Evolutionary conservation across 2,888 invertebrate genomes (phyloP).

Genomic region (Stenolophus ochropezus): DNA sequence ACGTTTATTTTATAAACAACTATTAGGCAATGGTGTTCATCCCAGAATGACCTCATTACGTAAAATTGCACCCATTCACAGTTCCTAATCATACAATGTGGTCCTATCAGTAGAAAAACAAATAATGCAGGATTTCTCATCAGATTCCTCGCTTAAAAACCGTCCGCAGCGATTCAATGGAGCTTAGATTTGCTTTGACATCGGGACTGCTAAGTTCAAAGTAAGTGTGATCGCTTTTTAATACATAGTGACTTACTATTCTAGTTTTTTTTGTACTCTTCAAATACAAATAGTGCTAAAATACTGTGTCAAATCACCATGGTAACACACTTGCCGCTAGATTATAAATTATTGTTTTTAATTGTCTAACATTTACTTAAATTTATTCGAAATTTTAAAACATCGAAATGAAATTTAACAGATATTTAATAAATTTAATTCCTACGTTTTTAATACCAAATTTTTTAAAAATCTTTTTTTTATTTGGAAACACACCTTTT

Average conservation of each 20-base stretch:
- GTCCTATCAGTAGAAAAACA: conserved; percentile 32
- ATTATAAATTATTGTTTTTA: too few species aligned
- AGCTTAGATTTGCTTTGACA: conserved; percentile 38
- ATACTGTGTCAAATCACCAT: neutral
- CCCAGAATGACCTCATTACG: neutral
- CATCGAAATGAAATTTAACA: too few species aligned
- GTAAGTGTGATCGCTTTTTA: conserved; percentile 12
- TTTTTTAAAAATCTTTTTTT: too few species aligned
- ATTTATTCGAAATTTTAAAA: too few species aligned
- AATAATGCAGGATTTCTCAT: conserved; percentile 39
- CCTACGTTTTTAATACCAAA: too few species aligned
- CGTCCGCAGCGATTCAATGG: conserved; percentile 1
- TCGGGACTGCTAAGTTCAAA: conserved; percentile 16
- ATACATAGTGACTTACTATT: neutral
- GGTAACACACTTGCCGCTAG: too few species aligned
- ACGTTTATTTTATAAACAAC: too few species aligned
- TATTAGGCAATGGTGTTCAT: neutral
- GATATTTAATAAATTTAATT: too few species aligned
- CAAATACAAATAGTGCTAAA: neutral
- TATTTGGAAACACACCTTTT: too few species aligned
- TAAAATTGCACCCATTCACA: conserved; percentile 19
- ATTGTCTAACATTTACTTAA: too few species aligned
- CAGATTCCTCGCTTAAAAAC: conserved; percentile 5
- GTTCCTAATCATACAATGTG: neutral
- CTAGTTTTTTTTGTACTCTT: neutral